Conservation (phyloP, 2,888 invertebrate genomes). For the Polydrusus cervinus region DNA sequence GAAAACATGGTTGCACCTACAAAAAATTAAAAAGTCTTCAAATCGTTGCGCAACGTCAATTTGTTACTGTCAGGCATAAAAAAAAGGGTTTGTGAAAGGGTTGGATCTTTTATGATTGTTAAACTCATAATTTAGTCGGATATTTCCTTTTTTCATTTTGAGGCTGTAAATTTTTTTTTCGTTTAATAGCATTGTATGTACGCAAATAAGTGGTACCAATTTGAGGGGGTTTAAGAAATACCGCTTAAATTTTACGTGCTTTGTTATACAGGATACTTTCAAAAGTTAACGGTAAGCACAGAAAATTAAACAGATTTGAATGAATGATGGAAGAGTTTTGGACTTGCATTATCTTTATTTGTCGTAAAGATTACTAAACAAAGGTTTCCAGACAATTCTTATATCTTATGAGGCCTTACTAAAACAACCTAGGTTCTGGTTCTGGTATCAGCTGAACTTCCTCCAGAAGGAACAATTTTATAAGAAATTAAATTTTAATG, state of each 20-base stretch:
- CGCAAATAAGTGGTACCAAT: constrained; percentile 3
- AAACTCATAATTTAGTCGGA: constrained; percentile 9
- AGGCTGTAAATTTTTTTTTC: neutral
- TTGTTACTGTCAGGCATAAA: neutral
- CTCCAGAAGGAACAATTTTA: too few relatives aligned
- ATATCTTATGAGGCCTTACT: too few relatives aligned
- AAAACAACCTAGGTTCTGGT: too few relatives aligned
- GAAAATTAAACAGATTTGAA: too few relatives aligned
- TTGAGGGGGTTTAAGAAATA: neutral
- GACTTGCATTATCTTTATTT: too few relatives aligned
- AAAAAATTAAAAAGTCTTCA: constrained; percentile 29
- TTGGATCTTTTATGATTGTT: constrained; percentile 15
- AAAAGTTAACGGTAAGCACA: too few relatives aligned
- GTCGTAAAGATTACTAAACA: too few relatives aligned
- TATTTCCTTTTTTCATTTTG: constrained; percentile 1
- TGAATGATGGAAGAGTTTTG: too few relatives aligned
- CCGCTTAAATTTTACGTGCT: neutral
- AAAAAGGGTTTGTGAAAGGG: constrained; percentile 20
- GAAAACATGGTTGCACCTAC: constrained; percentile 6
- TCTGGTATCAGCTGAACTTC: too few relatives aligned
- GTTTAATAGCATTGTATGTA: constrained; percentile 5
- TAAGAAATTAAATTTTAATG: too few relatives aligned
- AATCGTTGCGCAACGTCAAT: constrained; percentile 26
- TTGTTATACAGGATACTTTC: too few relatives aligned
- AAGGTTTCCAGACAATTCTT: too few relatives aligned